Evolutionary conservation across 2,888 invertebrate species (phyloP), one percentile per base, ranked within the genome.

Genomic region (Cantharis rustica): DNA sequence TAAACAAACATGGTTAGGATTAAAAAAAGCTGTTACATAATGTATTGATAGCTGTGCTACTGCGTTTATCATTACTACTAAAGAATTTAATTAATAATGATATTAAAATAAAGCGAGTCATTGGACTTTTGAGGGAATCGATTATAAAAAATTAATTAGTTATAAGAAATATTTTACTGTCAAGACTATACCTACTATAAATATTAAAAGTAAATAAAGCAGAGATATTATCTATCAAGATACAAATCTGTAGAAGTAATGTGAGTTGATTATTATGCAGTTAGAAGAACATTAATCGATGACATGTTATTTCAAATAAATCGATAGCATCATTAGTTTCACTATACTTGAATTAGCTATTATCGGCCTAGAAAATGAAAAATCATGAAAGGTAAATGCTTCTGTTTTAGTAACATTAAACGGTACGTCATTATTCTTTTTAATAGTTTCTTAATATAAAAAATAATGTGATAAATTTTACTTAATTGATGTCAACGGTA

Each of bases 271-370:
- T 27, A 64, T 72, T 66, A 62, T 72, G 64, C 47, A 62, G 64
- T 72, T 72, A 66, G 15, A 72, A 72, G 64, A 63, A 27, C 31
- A 72, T 72, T 72, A 72, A 72, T 72, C 47, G 31, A 31, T 66
- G 72, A 23, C 72, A 47, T 64, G 63, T 72, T 72, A 72, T 64
- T 72, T 66, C 31, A 31, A 16, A 47, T 47, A 47, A 47, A 47
- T 47, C 47, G 47, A 47, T 47, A 47, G 47, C 47, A 47, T 47
- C 47, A 47, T 47, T 47, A 47, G 47, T 47, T 47, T 47, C 47
- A 47, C 47, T 47, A 47, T 47, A 47, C 47, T 47, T 47, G 47
- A 47, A 47, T 47, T 47, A n/a, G 47, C 47, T 47, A 47, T 47
- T 47, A 47, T 47, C 47, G 47, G n/a, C 9, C n/a, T 1, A n/a